Evolutionary conservation across 1,140 invertebrate genomes (phyloP).

Genomic region (Drosophila arawakana): DNA sequence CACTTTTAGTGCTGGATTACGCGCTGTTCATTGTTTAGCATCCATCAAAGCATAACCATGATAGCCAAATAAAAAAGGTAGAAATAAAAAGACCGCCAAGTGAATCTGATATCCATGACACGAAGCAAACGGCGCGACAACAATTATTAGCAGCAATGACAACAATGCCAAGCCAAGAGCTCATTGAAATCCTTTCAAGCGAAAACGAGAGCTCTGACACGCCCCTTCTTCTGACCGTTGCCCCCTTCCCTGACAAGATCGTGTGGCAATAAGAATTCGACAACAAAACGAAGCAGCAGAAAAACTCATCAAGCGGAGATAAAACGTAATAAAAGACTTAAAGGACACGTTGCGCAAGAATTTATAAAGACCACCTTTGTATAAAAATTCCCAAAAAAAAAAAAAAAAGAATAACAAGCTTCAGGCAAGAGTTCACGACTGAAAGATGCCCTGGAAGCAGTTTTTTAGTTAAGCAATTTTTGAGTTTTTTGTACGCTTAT

Average conservation of each 20-base stretch:
- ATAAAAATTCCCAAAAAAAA: conserved; percentile 40
- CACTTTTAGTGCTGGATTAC: conserved; percentile 66
- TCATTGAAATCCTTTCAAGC: conserved; percentile 62
- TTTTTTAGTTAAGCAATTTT: too few species aligned
- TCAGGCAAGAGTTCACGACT: too few species aligned
- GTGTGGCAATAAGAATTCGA: conserved; percentile 47
- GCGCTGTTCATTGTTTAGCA: conserved; percentile 39
- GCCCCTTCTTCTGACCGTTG: conserved; percentile 22
- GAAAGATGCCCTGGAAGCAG: too few species aligned
- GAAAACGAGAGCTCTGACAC: conserved; percentile 70
- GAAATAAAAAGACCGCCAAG: conserved; percentile 15
- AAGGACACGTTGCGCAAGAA: conserved; percentile 77
- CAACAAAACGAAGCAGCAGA: conserved; percentile 14
- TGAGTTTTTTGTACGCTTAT: too few species aligned
- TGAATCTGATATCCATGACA: conserved; percentile 71
- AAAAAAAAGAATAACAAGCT: conserved; percentile 9
- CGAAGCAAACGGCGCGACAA: conserved; percentile 59
- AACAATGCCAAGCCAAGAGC: neutral
- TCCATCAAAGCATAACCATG: conserved; percentile 47
- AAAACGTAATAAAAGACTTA: conserved; percentile 78
- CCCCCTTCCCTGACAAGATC: conserved; percentile 29
- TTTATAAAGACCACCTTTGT: conserved; percentile 75
- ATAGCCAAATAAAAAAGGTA: conserved; percentile 35
- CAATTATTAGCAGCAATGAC: conserved; percentile 65
- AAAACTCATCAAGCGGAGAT: conserved; percentile 33